Conservation (phyloP, 2,888 invertebrate genomes). For the Ophion costatus region DNA sequence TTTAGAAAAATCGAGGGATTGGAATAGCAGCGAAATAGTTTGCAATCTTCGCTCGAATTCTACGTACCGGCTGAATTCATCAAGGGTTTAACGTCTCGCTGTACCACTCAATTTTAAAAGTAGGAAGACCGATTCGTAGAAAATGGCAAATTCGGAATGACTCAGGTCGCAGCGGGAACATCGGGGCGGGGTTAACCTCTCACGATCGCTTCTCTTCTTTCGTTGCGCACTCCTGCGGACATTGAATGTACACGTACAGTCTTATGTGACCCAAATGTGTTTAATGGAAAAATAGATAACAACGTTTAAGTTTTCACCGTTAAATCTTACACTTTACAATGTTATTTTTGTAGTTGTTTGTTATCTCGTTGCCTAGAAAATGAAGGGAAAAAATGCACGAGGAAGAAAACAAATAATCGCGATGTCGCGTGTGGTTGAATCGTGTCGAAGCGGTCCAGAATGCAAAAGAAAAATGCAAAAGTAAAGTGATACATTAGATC, state of each 20-base stretch:
- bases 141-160: not conserved
- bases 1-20: too few relatives aligned
- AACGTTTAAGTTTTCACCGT: slow-evolving; percentile 68
- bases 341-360: slow-evolving; percentile 52
- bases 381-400: not conserved
- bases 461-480: not conserved
- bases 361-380: slow-evolving; percentile 18
- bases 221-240: slow-evolving; percentile 2
- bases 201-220: not conserved
- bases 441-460: not conserved
- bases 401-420: slow-evolving; percentile 19
- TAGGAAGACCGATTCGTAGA: not conserved
- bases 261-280: slow-evolving; percentile 57
- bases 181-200: not conserved
- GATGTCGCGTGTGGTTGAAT: not conserved
- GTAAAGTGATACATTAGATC: not conserved
- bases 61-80: not conserved
- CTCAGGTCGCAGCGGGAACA: not conserved
- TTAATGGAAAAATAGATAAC: slow-evolving; percentile 71
- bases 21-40: too few relatives aligned
- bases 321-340: slow-evolving; percentile 56
- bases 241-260: slow-evolving; percentile 12
- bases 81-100: not conserved
- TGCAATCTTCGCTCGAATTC: too few relatives aligned
- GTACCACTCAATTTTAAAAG: not conserved